phyloP scores from a whole-genome alignment of 2,888 invertebrate species.

The Volucella inanis region DNA sequence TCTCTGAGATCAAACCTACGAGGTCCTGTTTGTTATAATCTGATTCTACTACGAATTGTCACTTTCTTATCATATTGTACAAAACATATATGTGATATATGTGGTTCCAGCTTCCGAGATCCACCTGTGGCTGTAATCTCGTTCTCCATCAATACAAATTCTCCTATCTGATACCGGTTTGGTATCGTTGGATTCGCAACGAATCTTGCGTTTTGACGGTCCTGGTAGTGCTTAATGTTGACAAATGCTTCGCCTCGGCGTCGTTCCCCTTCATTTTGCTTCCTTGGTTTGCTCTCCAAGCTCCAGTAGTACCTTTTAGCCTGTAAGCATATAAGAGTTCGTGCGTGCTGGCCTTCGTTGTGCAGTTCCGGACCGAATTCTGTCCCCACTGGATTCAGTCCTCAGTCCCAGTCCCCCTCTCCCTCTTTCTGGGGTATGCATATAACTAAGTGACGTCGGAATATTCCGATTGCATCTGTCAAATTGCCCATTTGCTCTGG shows the following conservation, averaged over 20 bases:
- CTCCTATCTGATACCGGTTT: neutral
- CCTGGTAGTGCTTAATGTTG: neutral
- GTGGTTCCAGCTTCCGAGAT: conserved; percentile 28
- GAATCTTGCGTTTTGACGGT: neutral
- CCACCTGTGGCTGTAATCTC: conserved; percentile 9
- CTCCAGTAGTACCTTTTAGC: neutral
- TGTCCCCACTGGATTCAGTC: neutral
- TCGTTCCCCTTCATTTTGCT: neutral
- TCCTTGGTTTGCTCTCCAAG: conserved; percentile 1
- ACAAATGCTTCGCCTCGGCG: neutral
- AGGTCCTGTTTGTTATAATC: too few relatives aligned
- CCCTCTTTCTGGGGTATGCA: neutral
- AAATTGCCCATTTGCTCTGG: too few relatives aligned
- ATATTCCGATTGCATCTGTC: neutral
- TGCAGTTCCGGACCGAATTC: conserved; percentile 3
- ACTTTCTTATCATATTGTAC: too few relatives aligned
- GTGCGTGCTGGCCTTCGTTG: conserved; percentile 3
- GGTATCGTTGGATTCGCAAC: neutral
- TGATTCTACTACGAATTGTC: too few relatives aligned
- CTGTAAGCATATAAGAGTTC: conserved; percentile 10
- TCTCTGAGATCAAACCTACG: too few relatives aligned
- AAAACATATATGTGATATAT: too few relatives aligned
- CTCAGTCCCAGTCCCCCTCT: too few relatives aligned
- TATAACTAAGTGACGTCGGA: neutral
- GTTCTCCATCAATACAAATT: neutral